Base-by-base conservation (phyloP, 1,140 invertebrate species). In the Eriocheir sinensis region DNA sequence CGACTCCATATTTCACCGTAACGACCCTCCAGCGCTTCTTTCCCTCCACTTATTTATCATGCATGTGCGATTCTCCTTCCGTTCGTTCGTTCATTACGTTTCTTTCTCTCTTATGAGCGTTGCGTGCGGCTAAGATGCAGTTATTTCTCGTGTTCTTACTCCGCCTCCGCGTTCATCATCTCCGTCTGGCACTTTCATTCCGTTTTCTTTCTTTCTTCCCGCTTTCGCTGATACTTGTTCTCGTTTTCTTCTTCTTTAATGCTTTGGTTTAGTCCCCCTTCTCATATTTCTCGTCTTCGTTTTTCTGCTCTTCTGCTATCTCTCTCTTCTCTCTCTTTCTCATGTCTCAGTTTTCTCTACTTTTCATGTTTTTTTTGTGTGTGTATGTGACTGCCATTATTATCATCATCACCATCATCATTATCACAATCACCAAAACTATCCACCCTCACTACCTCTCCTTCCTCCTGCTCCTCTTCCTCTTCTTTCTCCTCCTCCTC, bases 141-240 rank as follows among this genome's bases (percentile, higher is more conserved):
- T 72, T n/a, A 72, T 72, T 72, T 72, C 60, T 72, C 60, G 60
- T 72, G n/a, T 72, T 72, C 60, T n/a, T 72, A 21, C 48, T n/a
- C 9, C 17, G 3, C 30, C 86, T n/a, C 38, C 38, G 4, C 40
- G 3, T 89, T 40, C 86, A 89, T 89, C 17, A n/a, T 48, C n/a
- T 38, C 21, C 30, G 12, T 32, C 60, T 72, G 60, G 2, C n/a
- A n/a, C n/a, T n/a, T n/a, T n/a, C n/a, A n/a, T n/a, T n/a, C n/a
- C n/a, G n/a, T n/a, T n/a, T 72, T 72, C 60, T 72, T 4, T 21
- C 6, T 72, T n/a, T 21, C 60, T 72, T 72, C n/a, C 60, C 27
- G 6, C n/a, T 72, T 72, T n/a, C 60, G 60, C 27, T n/a, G 1
- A 21, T 53, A 21, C 48, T 72, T 72, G 60, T 72, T 72, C 27